Conservation (phyloP, 2,888 invertebrate species). For the Ochropleura leucogaster region DNA sequence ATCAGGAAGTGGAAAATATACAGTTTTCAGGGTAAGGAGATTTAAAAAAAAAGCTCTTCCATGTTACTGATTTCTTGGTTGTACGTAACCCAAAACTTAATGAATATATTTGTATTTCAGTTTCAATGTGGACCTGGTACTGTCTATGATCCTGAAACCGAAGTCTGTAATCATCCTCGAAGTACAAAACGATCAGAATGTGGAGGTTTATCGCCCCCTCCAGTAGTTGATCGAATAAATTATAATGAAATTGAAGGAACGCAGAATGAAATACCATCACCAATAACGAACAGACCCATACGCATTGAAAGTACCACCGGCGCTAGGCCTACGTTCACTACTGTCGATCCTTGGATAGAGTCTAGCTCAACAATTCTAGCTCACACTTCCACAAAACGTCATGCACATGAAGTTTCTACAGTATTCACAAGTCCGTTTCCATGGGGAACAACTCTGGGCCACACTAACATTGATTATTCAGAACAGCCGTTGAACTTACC, state of each 20-base stretch:
- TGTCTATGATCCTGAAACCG: constrained; percentile 92
- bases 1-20: constrained; percentile 89
- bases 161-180: constrained; percentile 93
- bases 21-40: constrained; percentile 87
- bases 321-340: constrained; percentile 23
- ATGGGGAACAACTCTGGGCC: constrained; percentile 45
- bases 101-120: constrained; percentile 76
- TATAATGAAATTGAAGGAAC: constrained; percentile 87
- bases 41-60: neutral
- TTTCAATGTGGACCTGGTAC: constrained; percentile 94
- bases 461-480: constrained; percentile 3
- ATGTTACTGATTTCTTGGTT: neutral
- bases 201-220: constrained; percentile 75
- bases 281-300: constrained; percentile 71
- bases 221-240: constrained; percentile 59
- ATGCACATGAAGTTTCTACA: constrained; percentile 30
- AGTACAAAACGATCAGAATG: constrained; percentile 93
- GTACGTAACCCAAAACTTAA: neutral
- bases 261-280: constrained; percentile 79
- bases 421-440: constrained; percentile 45
- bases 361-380: constrained; percentile 18
- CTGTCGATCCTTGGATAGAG: constrained; percentile 39
- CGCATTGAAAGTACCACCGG: constrained; percentile 26
- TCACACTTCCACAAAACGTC: constrained; percentile 40
- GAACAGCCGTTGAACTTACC: constrained; percentile 12